Base-by-base conservation (phyloP, 2,113 vertebrate species). In the Leptosomus discolor region DNA sequence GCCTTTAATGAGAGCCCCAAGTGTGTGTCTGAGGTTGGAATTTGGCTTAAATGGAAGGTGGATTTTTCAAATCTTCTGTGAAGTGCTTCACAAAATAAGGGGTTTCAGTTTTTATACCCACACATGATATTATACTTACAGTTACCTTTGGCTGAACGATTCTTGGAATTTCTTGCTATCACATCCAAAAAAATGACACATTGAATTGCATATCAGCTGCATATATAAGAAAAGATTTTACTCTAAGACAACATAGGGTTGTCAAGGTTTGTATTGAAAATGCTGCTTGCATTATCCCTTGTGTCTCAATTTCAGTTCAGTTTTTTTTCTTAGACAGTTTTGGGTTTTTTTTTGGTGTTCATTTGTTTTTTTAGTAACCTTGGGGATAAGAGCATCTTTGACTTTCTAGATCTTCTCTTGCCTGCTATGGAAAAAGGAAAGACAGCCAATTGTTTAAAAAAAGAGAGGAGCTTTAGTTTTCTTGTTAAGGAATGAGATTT, bases 131-230 rank as follows among this genome's bases (percentile, higher is more conserved):
- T 94, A 92, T 97, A 80, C 85, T 94, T 88, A 51, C 61, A 96
- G 93, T 97, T 95, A 96, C 94, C 94, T 96, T 93, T 97, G 97
- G 94, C 94, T 95, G 94, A 97, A 95, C 45, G 85, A 94, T 80
- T 97, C 68, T 78, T 95, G 95, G 96, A 97, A 96, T 95, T 96
- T 95, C 45, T 96, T 94, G 46, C 61, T 94, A 54, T 95, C 81
- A 65, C 50, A 70, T 97, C 97, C 93, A 96, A 97, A 95, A 95
- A 97, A 84, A 93, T 90, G 96, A 97, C 96, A 97, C 78, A 69
- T 5, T 87, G 85, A 95, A 94, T 97, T 96, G 85, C 58, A 24
- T 75, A 91, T 96, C 93, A 89, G 75, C 56, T 84, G 32, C 71
- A 84, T 57, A 41, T 73, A 71, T 64, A 90, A 71, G 84, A 84